Percentiles rank a stretch among this genome's conserved stretches.
phyloP scores from a whole-genome alignment of 2,888 invertebrate genomes.

The Papilio gigon region DNA sequence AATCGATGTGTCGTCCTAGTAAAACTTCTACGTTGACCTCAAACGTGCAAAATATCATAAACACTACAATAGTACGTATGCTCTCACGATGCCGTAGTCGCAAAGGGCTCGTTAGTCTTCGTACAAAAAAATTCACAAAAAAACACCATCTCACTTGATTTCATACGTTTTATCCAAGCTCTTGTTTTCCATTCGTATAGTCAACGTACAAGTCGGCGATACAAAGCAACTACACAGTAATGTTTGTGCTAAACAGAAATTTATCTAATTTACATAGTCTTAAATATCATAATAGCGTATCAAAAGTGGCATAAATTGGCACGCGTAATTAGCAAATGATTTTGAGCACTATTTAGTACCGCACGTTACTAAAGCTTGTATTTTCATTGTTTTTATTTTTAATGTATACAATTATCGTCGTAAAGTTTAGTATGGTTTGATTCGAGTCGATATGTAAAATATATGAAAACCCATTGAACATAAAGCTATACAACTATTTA shows the following conservation, averaged over 20 bases:
- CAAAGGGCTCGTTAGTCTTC: no score
- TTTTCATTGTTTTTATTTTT: conserved; percentile 28
- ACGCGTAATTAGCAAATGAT: conserved; percentile 37
- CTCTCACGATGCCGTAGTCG: no score
- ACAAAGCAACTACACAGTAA: conserved; percentile 19
- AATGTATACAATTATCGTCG: background rate
- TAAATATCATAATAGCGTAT: conserved; percentile 27
- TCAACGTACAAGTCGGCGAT: conserved; percentile 7
- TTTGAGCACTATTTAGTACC: conserved; percentile 33
- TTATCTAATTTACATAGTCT: conserved; percentile 4
- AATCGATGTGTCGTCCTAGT: background rate
- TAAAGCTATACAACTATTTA: conserved; percentile 26
- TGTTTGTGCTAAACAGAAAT: conserved; percentile 16
- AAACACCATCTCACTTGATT: background rate
- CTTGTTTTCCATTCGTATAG: background rate
- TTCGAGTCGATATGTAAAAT: conserved; percentile 36
- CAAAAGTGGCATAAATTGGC: conserved; percentile 35
- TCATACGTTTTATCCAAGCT: background rate
- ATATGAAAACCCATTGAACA: background rate
- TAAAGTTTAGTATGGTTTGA: background rate
- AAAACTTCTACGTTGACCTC: conserved; percentile 3
- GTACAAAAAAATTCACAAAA: background rate
- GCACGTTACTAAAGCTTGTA: conserved; percentile 34
- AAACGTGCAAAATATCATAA: background rate
- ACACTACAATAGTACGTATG: background rate